These are phyloP conservation scores for Hystrix brachyura DNA, from an alignment of 2,113 vertebrate species.

Conservation along the genomic window DNA sequence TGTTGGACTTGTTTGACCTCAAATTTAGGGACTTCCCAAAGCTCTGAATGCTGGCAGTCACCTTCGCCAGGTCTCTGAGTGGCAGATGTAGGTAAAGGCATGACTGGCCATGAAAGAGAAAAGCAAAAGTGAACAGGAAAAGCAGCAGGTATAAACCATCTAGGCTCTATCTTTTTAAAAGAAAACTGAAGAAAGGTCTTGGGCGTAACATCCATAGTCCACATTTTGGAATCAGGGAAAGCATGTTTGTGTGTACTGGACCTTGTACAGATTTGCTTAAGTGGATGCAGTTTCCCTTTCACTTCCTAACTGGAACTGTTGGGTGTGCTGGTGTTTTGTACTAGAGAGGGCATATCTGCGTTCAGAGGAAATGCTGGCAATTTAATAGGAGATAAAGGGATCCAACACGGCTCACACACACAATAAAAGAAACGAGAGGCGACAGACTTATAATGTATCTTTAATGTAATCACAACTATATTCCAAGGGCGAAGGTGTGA, in stretches of 20 bases:
- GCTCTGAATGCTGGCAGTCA: background rate
- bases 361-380: slow-evolving; percentile 57
- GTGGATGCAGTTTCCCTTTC: background rate
- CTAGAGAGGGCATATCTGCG: slow-evolving; percentile 28
- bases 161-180: background rate
- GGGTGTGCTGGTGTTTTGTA: slow-evolving; percentile 81
- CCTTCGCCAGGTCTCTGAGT: background rate
- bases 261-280: background rate
- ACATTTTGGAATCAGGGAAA: background rate
- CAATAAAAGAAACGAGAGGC: slow-evolving; percentile 63
- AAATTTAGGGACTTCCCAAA: background rate
- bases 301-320: slow-evolving; percentile 74
- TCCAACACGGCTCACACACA: slow-evolving; percentile 40
- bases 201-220: background rate
- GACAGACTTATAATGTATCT: slow-evolving; percentile 69
- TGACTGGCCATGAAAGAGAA: background rate
- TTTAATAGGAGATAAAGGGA: slow-evolving; percentile 66
- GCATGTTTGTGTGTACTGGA: background rate
- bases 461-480: slow-evolving; percentile 74
- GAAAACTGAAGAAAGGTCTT: background rate
- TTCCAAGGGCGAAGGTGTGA: slow-evolving; percentile 69
- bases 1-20: background rate
- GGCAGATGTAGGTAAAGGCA: background rate
- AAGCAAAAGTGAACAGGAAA: background rate
- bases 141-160: background rate